phyloP scores from a whole-genome alignment of 2,888 invertebrate genomes.

The Creontiades dilutus region DNA sequence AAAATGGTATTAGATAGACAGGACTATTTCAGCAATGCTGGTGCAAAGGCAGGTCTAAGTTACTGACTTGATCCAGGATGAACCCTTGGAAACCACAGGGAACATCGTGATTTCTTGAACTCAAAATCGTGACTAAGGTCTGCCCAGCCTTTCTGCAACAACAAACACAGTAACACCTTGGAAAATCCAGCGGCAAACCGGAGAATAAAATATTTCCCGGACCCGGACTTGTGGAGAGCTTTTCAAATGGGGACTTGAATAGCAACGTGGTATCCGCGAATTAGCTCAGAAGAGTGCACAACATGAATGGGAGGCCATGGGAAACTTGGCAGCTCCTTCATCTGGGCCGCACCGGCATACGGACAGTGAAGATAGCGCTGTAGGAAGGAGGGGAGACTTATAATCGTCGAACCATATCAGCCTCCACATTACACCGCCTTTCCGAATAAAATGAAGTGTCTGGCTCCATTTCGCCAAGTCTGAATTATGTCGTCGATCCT shows the following conservation, averaged over 20 bases:
- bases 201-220: background rate
- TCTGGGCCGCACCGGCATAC: constrained; percentile 12
- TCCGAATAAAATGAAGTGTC: background rate
- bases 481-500: background rate
- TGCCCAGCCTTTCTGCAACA: no score
- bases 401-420: constrained; percentile 23
- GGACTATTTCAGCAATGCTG: no score
- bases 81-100: no score
- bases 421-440: background rate
- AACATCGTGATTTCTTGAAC: no score
- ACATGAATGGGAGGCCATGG: background rate
- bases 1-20: no score
- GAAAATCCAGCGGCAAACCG: background rate
- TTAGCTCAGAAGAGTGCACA: background rate
- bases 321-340: constrained; percentile 32
- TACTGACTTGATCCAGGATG: no score
- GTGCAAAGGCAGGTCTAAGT: no score
- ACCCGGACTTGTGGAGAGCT: background rate
- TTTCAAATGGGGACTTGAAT: background rate
- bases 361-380: background rate
- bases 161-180: no score
- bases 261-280: background rate
- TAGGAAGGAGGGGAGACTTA: background rate
- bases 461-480: background rate
- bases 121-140: no score